These are phyloP conservation scores for Cottoperca gobio DNA, from an alignment of 2,797 vertebrate species.

Conservation along the genomic window DNA sequence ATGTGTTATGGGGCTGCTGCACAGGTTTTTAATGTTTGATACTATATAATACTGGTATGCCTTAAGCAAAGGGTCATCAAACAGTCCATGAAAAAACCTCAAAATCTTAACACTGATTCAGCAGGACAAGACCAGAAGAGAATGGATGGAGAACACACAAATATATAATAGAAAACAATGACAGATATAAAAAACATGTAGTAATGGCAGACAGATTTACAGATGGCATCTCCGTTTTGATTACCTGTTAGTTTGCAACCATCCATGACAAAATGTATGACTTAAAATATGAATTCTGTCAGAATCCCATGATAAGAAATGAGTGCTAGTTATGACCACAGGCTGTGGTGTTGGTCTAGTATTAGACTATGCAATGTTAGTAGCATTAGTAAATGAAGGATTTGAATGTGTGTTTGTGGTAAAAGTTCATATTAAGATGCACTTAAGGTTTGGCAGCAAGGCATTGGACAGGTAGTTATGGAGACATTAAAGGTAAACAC, in stretches of 20 bases:
- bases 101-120: neutral
- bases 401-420: slow-evolving; percentile 30
- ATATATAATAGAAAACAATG: slow-evolving; percentile 1
- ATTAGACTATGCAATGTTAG: neutral
- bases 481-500: slow-evolving; percentile 18
- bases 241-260: neutral
- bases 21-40: neutral
- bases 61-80: neutral
- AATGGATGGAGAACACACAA: neutral
- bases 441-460: slow-evolving; percentile 82
- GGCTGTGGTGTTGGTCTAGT: neutral
- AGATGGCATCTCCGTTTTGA: neutral
- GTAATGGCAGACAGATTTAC: neutral
- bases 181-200: neutral
- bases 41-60: neutral
- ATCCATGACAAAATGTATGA: neutral
- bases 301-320: neutral
- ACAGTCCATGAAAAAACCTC: neutral
- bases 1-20: neutral
- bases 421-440: slow-evolving; percentile 73
- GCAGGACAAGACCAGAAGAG: neutral
- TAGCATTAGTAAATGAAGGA: slow-evolving; percentile 28
- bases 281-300: neutral
- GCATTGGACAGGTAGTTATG: slow-evolving; percentile 59
- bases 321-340: neutral